These are phyloP conservation scores for Pristionchus pacificus DNA, from an alignment of 1,140 invertebrate genomes.

Conservation along the genomic window DNA sequence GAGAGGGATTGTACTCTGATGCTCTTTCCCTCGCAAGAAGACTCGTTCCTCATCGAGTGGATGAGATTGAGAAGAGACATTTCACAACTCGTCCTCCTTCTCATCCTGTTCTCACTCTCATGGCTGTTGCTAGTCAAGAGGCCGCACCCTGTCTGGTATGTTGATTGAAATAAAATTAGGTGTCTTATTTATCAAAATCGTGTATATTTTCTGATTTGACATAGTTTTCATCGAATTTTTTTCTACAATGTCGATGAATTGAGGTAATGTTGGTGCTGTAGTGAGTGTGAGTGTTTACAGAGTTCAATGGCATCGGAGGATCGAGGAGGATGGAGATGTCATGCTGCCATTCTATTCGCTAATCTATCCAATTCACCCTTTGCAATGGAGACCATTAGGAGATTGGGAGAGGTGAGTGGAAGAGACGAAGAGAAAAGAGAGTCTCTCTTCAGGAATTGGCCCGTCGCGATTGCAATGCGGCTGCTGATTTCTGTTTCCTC, in stretches of 20 bases:
- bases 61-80: conserved; percentile 20
- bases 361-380: not conserved
- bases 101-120: conserved; percentile 25
- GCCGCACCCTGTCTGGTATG: conserved; percentile 18
- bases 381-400: not conserved
- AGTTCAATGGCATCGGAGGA: conserved; percentile 21
- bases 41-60: conserved; percentile 17
- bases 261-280: too few species aligned
- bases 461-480: conserved; percentile 18
- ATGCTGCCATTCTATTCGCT: conserved; percentile 26
- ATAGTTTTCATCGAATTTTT: too few species aligned
- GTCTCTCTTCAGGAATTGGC: conserved; percentile 21
- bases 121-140: conserved; percentile 21
- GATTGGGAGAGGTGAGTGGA: not conserved
- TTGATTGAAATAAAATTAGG: too few species aligned
- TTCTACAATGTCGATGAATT: too few species aligned
- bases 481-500: conserved; percentile 31
- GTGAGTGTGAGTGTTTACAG: too few species aligned
- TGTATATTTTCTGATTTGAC: too few species aligned
- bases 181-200: too few species aligned
- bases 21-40: conserved; percentile 22
- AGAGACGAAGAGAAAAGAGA: too few species aligned
- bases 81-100: conserved; percentile 12
- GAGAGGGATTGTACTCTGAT: conserved; percentile 22
- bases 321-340: conserved; percentile 14